Conservation (phyloP, 2,797 vertebrate genomes). For the Ibycter americanus region DNA sequence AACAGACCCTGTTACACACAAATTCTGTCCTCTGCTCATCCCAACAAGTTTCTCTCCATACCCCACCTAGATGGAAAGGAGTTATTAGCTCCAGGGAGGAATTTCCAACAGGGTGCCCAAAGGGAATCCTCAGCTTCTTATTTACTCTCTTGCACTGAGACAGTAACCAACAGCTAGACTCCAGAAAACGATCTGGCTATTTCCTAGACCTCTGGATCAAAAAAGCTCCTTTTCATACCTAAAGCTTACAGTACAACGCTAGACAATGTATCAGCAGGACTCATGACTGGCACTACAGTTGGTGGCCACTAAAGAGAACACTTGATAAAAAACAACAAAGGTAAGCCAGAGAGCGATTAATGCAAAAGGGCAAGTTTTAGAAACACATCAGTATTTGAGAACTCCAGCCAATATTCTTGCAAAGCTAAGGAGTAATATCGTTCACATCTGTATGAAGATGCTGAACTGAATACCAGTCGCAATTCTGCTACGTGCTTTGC, state of each 20-base stretch:
- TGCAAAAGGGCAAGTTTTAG: not conserved
- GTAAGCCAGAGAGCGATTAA: not conserved
- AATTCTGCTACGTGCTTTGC: not conserved
- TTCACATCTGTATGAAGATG: not conserved
- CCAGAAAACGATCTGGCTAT: not conserved
- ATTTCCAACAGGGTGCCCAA: not conserved
- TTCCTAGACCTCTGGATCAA: not conserved
- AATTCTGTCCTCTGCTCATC: not conserved
- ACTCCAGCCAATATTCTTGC: not conserved
- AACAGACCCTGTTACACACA: not conserved
- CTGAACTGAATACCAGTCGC: not conserved
- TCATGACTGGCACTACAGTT: not conserved
- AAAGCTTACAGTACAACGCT: accelerated
- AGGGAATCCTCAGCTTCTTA: not conserved
- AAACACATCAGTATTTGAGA: not conserved
- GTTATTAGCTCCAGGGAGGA: not conserved
- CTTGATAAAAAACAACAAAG: not conserved
- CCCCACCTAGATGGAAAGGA: not conserved
- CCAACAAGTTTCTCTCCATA: not conserved
- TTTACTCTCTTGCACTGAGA: not conserved
- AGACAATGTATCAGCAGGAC: not conserved
- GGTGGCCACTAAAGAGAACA: not conserved
- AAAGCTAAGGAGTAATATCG: not conserved
- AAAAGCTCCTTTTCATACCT: not conserved
- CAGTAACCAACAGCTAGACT: not conserved